Percentiles rank a stretch among this genome's conserved stretches.
phyloP scores from a whole-genome alignment of 2,113 vertebrate genomes.

The Sterrhoptilus dennistouni region DNA sequence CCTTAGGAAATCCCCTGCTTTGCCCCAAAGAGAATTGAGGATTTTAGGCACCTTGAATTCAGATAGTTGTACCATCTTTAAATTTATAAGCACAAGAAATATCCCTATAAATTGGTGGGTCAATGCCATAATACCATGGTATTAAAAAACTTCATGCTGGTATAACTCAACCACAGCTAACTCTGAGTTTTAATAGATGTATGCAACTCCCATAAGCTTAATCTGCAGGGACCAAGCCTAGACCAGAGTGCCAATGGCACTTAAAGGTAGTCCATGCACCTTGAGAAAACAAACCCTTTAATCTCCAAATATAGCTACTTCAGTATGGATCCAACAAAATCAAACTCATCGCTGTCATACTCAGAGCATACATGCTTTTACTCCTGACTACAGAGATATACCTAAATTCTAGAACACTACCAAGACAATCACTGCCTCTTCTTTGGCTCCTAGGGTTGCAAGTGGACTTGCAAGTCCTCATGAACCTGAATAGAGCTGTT shows the following conservation, averaged over 20 bases:
- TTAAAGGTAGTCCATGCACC: background rate
- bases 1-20: rapidly evolving
- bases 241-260: background rate
- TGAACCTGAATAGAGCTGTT: background rate
- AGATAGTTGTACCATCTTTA: background rate
- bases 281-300: background rate
- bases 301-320: background rate
- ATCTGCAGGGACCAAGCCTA: rapidly evolving
- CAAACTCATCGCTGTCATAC: rapidly evolving
- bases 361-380: background rate
- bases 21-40: rapidly evolving
- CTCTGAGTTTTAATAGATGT: background rate
- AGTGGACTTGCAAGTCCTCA: background rate
- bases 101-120: background rate
- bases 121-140: background rate
- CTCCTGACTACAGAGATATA: background rate
- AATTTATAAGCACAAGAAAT: background rate
- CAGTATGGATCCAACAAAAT: background rate
- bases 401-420: background rate
- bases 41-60: background rate
- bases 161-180: background rate
- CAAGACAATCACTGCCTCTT: background rate
- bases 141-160: background rate
- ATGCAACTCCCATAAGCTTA: background rate
- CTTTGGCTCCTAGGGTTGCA: rapidly evolving